Base-by-base conservation (phyloP, 2,888 invertebrate species). In the Schizaphis graminum region DNA sequence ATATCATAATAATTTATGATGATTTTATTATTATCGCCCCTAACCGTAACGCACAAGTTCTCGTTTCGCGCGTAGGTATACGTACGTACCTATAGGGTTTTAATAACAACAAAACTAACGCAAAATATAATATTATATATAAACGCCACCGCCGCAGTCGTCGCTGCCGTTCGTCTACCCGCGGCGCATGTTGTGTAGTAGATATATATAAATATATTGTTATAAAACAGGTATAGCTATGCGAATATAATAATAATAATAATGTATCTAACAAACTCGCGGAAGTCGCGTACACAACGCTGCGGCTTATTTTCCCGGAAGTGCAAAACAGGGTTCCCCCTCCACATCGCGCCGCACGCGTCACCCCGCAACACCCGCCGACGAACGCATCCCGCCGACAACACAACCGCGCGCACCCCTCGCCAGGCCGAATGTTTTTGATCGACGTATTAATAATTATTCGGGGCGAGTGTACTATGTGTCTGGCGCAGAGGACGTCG, bases 361-460 rank as follows among this genome's bases (percentile, higher is more conserved):
- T 53, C 49, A 16, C 3, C 49, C 13, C 16, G 1, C 53, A 13
- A 49, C 16, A 4, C 77, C 35, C 35, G 61, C 35, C 67, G 16
- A 35, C 21, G 21, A 21, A 28, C 28, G 26, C 16, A 16, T 11
- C 35, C 77, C 35, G 77, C 77, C 21, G 35, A 67, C n/a, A 67
- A 67, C 16, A 16, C 67, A 5, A 8, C 44, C 44, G 7, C 67
- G n/a, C 16, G 16, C n/a, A 16, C 67, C 67, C 16, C n/a, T 47
- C 44, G 44, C 44, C 5, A 0, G 24, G 77, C n/a, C 77, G 21
- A 35, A 77, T 77, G 77, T 77, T 77, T 77, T 77, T 77, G 77
- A 77, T 77, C 77, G 77, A 77, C 77, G 35, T 77, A 77, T 77
- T 35, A 77, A 77, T 41, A 35, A 77, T 77, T 77, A 77, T 77